Evolutionary conservation across 1,140 invertebrate genomes (phyloP), one percentile per base, ranked within the genome.

Genomic region (Nymphalis io): DNA sequence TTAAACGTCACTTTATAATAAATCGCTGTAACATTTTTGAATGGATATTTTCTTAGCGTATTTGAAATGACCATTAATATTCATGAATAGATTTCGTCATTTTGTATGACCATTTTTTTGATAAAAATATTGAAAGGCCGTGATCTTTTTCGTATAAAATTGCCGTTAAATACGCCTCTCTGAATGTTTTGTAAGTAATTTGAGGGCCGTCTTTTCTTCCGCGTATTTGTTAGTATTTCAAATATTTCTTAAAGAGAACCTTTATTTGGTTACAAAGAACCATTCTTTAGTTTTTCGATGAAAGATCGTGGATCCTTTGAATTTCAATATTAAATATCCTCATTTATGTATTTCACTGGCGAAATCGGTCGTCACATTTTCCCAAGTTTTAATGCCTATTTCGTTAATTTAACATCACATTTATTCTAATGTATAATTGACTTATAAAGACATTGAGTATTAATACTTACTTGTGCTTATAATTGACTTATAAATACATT

Each of bases 21-120:
- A 78, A 80, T 78, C 69, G 74, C 38, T 16, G 53, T 61, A 67
- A 44, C 48, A 68, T 65, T 73, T 76, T 73, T 73, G 46, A 51
- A 70, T 71, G 70, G 69, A 62, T 58, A 53, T 66, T 70, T 70
- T 42, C 48, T 59, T 62, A 58, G 20, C 11, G 20, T 55, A 55
- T 55, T 11, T n/a, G 40, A 38, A 60, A 39, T 18, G n/a, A 42
- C 6, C 11, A 63, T 44, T 48, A 64, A 64, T 64, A 70, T 70
- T 70, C 44, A 59, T 63, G 53, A 48, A 63, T 33, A 48, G 27
- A 48, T 48, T 62, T 60, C n/a, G 57, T 59, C 27, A 33, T 40
- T 61, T 48, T 16, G 12, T 61, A 61, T 61, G 16, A 61, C 51
- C 51, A 13, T 55, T 55, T 55, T 55, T 3, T 5, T 27, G 12